These are phyloP conservation scores for Poeciliopsis presidionis DNA, from an alignment of 2,797 vertebrate species.

Conservation along the genomic window DNA sequence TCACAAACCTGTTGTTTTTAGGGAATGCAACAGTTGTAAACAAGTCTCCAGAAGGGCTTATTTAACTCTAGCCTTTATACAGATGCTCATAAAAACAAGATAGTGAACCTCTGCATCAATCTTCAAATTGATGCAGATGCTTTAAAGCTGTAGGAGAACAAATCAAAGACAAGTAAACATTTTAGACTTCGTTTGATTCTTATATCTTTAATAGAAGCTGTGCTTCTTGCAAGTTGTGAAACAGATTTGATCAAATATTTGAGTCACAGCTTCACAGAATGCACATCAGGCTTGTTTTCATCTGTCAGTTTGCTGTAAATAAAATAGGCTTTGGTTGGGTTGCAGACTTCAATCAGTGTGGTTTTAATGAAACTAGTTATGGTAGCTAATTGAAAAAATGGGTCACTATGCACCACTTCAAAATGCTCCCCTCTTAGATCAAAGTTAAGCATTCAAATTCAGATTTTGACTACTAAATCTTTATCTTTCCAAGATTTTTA, in stretches of 20 bases:
- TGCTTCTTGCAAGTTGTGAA: not conserved
- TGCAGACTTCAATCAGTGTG: not conserved
- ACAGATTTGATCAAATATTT: not conserved
- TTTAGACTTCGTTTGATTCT: not conserved
- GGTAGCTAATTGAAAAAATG: not conserved
- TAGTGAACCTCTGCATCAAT: not conserved
- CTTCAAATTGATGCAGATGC: not conserved
- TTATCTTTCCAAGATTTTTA: not conserved
- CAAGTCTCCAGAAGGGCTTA: not conserved
- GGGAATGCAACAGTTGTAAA: not conserved
- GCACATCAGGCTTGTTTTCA: not conserved
- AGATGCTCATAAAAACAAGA: not conserved
- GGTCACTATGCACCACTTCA: not conserved
- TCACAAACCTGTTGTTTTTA: not conserved
- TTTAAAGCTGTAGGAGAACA: conserved; percentile 1
- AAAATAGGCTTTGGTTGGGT: not conserved
- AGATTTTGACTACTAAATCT: not conserved
- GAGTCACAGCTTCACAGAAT: not conserved
- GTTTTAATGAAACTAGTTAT: not conserved
- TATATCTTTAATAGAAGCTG: not conserved
- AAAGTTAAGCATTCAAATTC: not conserved
- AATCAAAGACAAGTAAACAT: conserved; percentile 4
- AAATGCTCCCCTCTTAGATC: not conserved
- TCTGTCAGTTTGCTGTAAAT: not conserved
- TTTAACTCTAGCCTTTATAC: not conserved